Conservation (phyloP, 2,888 invertebrate species). For the Chrysolina oricalcia region DNA sequence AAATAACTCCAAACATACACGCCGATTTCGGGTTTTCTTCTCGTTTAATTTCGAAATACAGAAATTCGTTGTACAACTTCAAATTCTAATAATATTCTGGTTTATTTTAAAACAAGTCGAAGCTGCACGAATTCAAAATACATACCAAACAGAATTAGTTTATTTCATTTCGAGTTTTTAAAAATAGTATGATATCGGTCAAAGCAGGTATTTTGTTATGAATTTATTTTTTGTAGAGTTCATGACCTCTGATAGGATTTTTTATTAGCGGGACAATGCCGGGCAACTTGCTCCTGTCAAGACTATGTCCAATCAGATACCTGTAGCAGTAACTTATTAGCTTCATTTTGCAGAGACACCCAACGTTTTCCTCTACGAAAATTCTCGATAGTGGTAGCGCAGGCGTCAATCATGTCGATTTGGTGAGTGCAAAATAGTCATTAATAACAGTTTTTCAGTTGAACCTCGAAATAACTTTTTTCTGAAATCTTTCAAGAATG, state of each 20-base stretch:
- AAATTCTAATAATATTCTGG: slow-evolving; percentile 44
- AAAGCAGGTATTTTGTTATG: slow-evolving; percentile 18
- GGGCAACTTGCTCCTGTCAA: too few species aligned
- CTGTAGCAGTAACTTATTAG: too few species aligned
- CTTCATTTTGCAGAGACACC: too few species aligned
- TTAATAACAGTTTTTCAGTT: too few species aligned
- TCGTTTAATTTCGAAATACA: slow-evolving; percentile 26
- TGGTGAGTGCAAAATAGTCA: too few species aligned
- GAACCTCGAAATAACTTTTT: too few species aligned
- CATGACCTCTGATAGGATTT: slow-evolving; percentile 2
- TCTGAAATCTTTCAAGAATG: too few species aligned
- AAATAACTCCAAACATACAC: slow-evolving; percentile 27
- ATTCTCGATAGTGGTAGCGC: too few species aligned
- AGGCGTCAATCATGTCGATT: too few species aligned
- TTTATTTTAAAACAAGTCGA: slow-evolving; percentile 41
- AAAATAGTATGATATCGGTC: slow-evolving; percentile 29
- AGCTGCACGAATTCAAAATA: slow-evolving; percentile 44
- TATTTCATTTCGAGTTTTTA: slow-evolving; percentile 41
- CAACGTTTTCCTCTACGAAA: too few species aligned
- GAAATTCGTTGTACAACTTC: slow-evolving; percentile 43
- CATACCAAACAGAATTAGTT: slow-evolving; percentile 32
- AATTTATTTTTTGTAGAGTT: slow-evolving; percentile 33
- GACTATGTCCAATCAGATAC: too few species aligned
- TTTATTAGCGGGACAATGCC: not conserved
- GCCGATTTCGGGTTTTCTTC: slow-evolving; percentile 5